Conservation (phyloP, 2,888 invertebrate species). For the Acrobasis consociella region DNA sequence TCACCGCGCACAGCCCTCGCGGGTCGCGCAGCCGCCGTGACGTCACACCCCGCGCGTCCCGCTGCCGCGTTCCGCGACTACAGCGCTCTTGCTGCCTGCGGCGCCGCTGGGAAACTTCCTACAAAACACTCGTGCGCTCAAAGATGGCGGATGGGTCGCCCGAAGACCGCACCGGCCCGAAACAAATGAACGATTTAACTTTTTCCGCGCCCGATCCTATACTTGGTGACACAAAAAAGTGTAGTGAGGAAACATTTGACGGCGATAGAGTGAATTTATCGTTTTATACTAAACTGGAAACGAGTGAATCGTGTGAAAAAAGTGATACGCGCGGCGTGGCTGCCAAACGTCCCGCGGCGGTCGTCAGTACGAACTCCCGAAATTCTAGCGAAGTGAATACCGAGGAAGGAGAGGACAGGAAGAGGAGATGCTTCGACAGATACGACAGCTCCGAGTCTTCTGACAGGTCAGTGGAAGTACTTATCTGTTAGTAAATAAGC, state of each 20-base stretch:
- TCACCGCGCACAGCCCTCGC: slow-evolving; percentile 74
- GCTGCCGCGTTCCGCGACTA: slow-evolving; percentile 57
- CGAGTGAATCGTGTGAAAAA: slow-evolving; percentile 80
- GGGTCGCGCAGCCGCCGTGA: slow-evolving; percentile 78
- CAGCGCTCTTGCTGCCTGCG: slow-evolving; percentile 66
- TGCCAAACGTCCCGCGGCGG: slow-evolving; percentile 57
- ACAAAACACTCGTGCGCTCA: slow-evolving; percentile 86
- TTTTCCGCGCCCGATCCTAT: slow-evolving; percentile 77
- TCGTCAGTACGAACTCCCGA: slow-evolving; percentile 63
- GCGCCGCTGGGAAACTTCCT: slow-evolving; percentile 61
- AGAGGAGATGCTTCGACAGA: slow-evolving; percentile 94
- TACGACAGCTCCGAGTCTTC: slow-evolving; percentile 97
- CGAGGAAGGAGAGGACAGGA: slow-evolving; percentile 84
- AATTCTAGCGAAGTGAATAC: slow-evolving; percentile 61
- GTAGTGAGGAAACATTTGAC: slow-evolving; percentile 71
- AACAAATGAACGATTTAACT: slow-evolving; percentile 81
- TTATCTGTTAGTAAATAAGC: slow-evolving; percentile 48
- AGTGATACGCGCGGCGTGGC: slow-evolving; percentile 80
- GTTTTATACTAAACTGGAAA: slow-evolving; percentile 76
- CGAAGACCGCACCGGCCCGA: slow-evolving; percentile 83
- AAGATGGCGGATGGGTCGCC: slow-evolving; percentile 93
- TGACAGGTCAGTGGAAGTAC: slow-evolving; percentile 88
- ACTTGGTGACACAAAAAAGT: slow-evolving; percentile 81
- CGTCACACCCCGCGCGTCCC: slow-evolving; percentile 62
- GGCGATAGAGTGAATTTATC: slow-evolving; percentile 72